phyloP scores from a whole-genome alignment of 2,888 invertebrate genomes.

The Drosophila buzzatii region DNA sequence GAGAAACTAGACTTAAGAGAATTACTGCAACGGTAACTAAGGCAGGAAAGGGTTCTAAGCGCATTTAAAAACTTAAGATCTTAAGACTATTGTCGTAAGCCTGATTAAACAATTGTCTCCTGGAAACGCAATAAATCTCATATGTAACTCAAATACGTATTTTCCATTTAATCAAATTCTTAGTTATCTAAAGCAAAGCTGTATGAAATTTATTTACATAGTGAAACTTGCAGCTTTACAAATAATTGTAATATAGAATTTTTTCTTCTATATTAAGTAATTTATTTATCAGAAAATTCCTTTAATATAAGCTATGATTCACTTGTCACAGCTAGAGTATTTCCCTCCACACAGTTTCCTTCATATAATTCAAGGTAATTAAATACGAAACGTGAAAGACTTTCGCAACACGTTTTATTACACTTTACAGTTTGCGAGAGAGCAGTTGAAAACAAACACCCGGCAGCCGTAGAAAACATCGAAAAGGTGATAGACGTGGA shows the following conservation, averaged over 20 bases:
- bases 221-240: too few relatives aligned
- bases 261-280: background rate
- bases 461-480: slow-evolving; percentile 4
- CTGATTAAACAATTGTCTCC: background rate
- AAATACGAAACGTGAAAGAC: slow-evolving; percentile 37
- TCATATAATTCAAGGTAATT: slow-evolving; percentile 42
- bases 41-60: background rate
- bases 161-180: background rate
- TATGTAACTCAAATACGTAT: background rate
- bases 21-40: background rate
- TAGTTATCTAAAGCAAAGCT: background rate
- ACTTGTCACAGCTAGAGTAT: background rate
- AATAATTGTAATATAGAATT: too few relatives aligned
- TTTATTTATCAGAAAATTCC: background rate
- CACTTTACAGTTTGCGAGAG: slow-evolving; percentile 47
- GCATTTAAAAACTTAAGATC: background rate
- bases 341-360: background rate
- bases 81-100: slow-evolving; percentile 3
- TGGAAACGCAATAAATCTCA: background rate
- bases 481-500: slow-evolving; percentile 2
- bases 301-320: background rate
- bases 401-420: slow-evolving; percentile 62
- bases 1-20: background rate
- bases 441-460: slow-evolving; percentile 41
- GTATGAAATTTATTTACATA: too few relatives aligned